Conservation (phyloP, 2,113 vertebrate species). For the Limanda limanda region DNA sequence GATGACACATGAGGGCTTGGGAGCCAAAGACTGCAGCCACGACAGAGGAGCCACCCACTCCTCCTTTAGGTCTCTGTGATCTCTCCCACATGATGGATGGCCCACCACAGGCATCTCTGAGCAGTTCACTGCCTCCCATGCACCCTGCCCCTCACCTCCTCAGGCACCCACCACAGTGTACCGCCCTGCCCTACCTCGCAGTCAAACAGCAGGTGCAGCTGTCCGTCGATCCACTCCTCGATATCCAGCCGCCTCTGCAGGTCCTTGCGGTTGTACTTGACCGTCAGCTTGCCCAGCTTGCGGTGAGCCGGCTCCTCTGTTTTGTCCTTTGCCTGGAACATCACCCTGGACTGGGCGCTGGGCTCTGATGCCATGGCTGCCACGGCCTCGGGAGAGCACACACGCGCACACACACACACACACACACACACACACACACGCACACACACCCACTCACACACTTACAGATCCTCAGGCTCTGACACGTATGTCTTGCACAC, state of each 20-base stretch:
- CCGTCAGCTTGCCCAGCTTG: constrained; percentile 92
- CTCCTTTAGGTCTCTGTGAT: constrained; percentile 24
- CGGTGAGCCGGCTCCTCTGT: constrained; percentile 83
- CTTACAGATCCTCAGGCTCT: constrained; percentile 18
- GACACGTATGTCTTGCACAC: constrained; percentile 15
- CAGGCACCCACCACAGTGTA: constrained; percentile 6
- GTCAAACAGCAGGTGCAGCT: constrained; percentile 92
- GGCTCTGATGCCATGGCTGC: constrained; percentile 87
- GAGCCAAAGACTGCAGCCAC: constrained; percentile 35
- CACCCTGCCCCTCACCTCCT: constrained; percentile 25
- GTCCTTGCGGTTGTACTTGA: constrained; percentile 95
- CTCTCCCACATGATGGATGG: constrained; percentile 38
- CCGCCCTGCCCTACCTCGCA: constrained; percentile 85
- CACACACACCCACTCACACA: constrained; percentile 30
- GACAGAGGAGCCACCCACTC: constrained; percentile 24
- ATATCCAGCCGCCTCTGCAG: constrained; percentile 94
- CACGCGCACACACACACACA: constrained; percentile 34
- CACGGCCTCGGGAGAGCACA: constrained; percentile 77
- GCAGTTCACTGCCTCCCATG: background rate
- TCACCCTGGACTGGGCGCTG: constrained; percentile 86
- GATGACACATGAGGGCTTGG: constrained; percentile 41
- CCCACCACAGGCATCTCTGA: constrained; percentile 8
- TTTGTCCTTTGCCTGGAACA: constrained; percentile 87
- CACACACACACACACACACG: constrained; percentile 41
- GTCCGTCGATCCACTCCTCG: constrained; percentile 94